Conservation (phyloP, 2,888 invertebrate genomes). For the Phymatocera aterrima region DNA sequence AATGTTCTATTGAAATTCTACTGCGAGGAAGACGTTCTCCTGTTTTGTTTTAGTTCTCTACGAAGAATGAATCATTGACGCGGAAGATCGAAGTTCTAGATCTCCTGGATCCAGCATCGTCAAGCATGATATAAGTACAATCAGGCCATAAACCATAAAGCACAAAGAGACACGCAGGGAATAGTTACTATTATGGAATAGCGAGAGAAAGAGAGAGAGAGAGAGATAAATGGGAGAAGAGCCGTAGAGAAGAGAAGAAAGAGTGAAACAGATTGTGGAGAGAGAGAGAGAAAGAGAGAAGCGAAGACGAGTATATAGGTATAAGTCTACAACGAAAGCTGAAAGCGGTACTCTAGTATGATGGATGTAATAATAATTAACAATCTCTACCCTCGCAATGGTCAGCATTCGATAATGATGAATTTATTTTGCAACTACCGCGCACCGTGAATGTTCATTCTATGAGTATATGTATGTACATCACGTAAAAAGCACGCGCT, state of each 20-base stretch:
- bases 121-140: too few species aligned
- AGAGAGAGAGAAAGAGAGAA: not conserved
- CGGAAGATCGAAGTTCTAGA: too few species aligned
- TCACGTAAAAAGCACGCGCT: not conserved
- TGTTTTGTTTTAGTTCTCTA: too few species aligned
- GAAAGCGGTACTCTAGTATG: not conserved
- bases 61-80: too few species aligned
- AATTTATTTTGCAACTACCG: too few species aligned
- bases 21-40: too few species aligned
- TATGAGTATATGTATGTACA: too few species aligned
- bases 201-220: constrained; percentile 45
- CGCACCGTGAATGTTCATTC: too few species aligned
- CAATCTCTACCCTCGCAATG: not conserved
- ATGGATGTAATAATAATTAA: not conserved
- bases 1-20: not conserved
- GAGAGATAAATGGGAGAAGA: constrained; percentile 41
- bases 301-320: not conserved
- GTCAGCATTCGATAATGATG: too few species aligned
- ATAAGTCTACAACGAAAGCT: constrained; percentile 35
- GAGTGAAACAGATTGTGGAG: constrained; percentile 24
- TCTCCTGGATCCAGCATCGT: too few species aligned
- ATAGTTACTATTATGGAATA: constrained; percentile 23
- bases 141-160: too few species aligned
- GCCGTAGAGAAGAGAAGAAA: constrained; percentile 52
- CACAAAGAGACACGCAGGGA: not conserved